Evolutionary conservation across 1,140 invertebrate species (phyloP).

Genomic region (Macrobrachium rosenbergii): DNA sequence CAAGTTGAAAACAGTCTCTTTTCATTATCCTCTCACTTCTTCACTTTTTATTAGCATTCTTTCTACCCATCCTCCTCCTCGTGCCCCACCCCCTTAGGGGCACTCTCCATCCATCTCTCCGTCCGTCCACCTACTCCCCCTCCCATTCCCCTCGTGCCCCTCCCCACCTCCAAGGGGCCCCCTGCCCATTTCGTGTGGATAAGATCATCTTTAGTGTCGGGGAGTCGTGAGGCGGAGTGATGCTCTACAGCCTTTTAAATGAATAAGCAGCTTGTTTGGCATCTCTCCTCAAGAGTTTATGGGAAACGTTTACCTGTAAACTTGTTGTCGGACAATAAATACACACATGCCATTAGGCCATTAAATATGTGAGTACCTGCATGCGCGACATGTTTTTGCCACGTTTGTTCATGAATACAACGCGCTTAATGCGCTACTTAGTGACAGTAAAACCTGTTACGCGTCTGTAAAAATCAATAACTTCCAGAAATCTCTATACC

Average conservation of each 20-base stretch:
- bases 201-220: neutral
- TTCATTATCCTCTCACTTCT: too few species aligned
- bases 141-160: too few species aligned
- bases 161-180: neutral
- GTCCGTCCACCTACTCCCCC: too few species aligned
- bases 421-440: constrained; percentile 36
- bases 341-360: constrained; percentile 30
- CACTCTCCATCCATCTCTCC: too few species aligned
- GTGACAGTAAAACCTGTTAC: constrained; percentile 29
- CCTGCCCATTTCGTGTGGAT: neutral
- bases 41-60: too few species aligned
- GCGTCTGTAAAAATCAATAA: constrained; percentile 25
- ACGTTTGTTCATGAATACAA: constrained; percentile 32
- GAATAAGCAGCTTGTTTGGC: constrained; percentile 26
- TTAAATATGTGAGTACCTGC: constrained; percentile 31
- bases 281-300: constrained; percentile 27
- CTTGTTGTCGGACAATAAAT: constrained; percentile 27
- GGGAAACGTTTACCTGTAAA: neutral
- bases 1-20: too few species aligned
- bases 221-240: constrained; percentile 12
- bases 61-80: too few species aligned
- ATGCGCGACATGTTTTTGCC: constrained; percentile 28
- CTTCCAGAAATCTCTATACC: neutral
- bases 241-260: constrained; percentile 25
- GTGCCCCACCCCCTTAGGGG: too few species aligned